Conservation (phyloP, 2,797 vertebrate genomes). For the Gymnothorax reevesii region DNA sequence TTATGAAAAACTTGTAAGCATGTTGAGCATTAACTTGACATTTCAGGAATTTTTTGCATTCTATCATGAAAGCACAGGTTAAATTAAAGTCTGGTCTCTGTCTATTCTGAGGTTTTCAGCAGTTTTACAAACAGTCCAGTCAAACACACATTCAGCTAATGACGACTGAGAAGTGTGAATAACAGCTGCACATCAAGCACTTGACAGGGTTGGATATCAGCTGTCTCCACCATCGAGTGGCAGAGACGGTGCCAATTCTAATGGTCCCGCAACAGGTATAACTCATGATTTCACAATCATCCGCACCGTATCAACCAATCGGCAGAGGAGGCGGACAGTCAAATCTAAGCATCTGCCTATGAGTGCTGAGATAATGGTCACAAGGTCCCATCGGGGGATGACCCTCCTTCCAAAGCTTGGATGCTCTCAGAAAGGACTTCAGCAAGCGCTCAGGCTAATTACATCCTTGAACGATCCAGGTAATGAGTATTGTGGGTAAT, state of each 20-base stretch:
- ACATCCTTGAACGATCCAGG: constrained; percentile 11
- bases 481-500: constrained; percentile 8
- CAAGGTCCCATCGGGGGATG: neutral
- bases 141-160: neutral
- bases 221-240: neutral
- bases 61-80: neutral
- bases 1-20: neutral
- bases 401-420: neutral
- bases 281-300: neutral
- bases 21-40: neutral
- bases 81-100: neutral
- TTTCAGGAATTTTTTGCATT: neutral
- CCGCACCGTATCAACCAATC: neutral
- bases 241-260: neutral
- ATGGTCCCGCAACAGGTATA: neutral
- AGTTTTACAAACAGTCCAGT: neutral
- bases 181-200: neutral
- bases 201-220: neutral
- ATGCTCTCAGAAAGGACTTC: neutral
- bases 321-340: neutral
- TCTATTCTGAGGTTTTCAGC: neutral
- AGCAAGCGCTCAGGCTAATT: constrained; percentile 11
- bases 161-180: neutral
- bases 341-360: neutral
- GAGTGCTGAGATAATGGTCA: neutral